These are phyloP conservation scores for Schizopygopsis malacanthus DNA, from an alignment of 2,797 vertebrate species.

Conservation along the genomic window DNA sequence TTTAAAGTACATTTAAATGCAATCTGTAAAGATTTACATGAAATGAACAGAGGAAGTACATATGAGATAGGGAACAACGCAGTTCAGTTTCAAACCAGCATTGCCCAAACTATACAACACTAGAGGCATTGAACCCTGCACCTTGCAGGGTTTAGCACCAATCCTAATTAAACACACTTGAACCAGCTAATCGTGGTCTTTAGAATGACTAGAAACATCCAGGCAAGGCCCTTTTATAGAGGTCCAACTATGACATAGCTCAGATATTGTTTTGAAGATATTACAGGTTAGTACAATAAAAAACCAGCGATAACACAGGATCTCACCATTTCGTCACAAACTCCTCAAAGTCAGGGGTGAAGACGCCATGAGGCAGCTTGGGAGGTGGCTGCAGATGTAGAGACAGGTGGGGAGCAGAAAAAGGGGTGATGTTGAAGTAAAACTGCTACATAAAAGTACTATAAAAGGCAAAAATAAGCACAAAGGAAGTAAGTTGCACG, in stretches of 20 bases:
- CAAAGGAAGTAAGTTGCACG: slow-evolving; percentile 42
- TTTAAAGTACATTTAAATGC: not conserved
- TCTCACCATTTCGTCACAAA: slow-evolving; percentile 92
- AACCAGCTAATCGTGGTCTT: not conserved
- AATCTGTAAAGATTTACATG: not conserved
- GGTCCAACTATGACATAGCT: not conserved
- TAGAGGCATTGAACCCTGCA: no score
- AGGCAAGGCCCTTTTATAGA: not conserved
- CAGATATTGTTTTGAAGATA: not conserved
- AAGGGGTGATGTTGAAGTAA: slow-evolving; percentile 39
- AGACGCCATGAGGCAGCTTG: slow-evolving; percentile 85
- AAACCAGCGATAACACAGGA: not conserved
- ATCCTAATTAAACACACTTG: not conserved
- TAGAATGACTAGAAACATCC: not conserved
- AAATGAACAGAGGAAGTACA: not conserved
- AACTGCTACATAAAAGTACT: slow-evolving; percentile 48
- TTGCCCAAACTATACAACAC: not conserved
- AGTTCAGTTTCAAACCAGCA: not conserved
- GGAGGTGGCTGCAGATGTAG: slow-evolving; percentile 81
- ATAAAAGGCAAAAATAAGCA: slow-evolving; percentile 48
- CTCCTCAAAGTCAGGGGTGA: slow-evolving; percentile 89
- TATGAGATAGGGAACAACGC: not conserved
- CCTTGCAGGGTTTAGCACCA: not conserved
- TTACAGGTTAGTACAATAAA: not conserved
- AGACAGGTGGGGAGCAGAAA: slow-evolving; percentile 36